Conservation (phyloP, 2,888 invertebrate genomes). For the Archips xylosteana region DNA sequence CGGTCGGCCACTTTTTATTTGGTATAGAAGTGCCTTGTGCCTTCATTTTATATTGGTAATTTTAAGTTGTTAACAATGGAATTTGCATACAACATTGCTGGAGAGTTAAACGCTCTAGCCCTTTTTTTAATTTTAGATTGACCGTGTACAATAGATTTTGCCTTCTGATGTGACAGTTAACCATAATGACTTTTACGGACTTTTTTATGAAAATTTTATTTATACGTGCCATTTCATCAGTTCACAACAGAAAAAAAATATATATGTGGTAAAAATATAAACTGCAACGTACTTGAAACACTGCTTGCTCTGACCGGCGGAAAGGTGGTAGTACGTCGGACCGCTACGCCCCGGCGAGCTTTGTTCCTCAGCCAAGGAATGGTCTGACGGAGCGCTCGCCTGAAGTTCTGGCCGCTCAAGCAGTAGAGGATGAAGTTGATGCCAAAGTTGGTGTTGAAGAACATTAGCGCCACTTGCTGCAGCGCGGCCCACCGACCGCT, state of each 20-base stretch:
- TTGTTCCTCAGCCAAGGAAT: conserved; percentile 56
- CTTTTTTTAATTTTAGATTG: too few species aligned
- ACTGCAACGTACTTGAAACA: conserved; percentile 59
- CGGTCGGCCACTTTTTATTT: too few species aligned
- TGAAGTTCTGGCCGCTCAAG: conserved; percentile 92
- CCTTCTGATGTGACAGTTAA: too few species aligned
- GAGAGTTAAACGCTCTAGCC: too few species aligned
- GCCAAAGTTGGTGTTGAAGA: conserved; percentile 93
- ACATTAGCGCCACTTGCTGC: conserved; percentile 88
- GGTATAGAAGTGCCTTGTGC: too few species aligned
- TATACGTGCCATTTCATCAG: neutral
- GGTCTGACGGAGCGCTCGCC: conserved; percentile 81
- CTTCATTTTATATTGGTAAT: too few species aligned
- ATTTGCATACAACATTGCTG: too few species aligned
- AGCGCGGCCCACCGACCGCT: conserved; percentile 80
- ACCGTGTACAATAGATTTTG: too few species aligned
- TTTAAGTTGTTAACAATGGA: too few species aligned
- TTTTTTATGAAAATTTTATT: too few species aligned
- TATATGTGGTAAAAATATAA: neutral
- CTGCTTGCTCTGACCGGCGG: conserved; percentile 56
- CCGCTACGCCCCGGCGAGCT: conserved; percentile 44
- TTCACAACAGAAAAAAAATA: neutral
- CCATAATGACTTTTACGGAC: too few species aligned
- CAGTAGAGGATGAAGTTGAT: conserved; percentile 94
- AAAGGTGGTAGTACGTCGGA: conserved; percentile 44